phyloP scores from a whole-genome alignment of 2,797 vertebrate genomes.

The Diceros bicornis region DNA sequence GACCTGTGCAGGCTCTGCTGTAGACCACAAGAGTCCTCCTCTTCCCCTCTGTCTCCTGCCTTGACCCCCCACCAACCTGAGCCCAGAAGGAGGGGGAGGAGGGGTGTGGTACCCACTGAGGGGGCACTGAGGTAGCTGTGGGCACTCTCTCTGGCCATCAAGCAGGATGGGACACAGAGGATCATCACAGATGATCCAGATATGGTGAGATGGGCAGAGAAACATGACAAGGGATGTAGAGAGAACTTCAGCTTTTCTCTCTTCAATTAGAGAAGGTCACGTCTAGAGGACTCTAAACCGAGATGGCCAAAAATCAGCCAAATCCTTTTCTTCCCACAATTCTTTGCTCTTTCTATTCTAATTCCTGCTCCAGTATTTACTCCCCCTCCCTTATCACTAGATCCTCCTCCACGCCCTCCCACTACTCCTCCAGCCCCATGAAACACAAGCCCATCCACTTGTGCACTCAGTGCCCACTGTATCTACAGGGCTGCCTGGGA shows the following conservation, averaged over 20 bases:
- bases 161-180: neutral
- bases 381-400: neutral
- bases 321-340: neutral
- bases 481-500: neutral
- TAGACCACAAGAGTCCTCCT: neutral
- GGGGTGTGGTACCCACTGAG: neutral
- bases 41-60: neutral
- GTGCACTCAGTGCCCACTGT: too few relatives aligned
- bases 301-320: neutral
- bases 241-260: neutral
- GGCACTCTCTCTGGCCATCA: neutral
- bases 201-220: neutral
- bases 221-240: fast-evolving
- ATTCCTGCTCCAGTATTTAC: neutral
- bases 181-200: neutral
- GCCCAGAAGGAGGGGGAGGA: neutral
- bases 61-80: slow-evolving; percentile 48
- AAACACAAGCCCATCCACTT: neutral
- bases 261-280: slow-evolving; percentile 61
- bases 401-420: fast-evolving
- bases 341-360: neutral
- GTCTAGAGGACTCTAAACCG: slow-evolving; percentile 56
- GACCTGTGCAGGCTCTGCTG: neutral
- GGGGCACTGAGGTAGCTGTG: neutral
- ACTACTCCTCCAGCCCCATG: neutral